phyloP scores from a whole-genome alignment of 2,113 vertebrate species.

The Mesitornis unicolor region DNA sequence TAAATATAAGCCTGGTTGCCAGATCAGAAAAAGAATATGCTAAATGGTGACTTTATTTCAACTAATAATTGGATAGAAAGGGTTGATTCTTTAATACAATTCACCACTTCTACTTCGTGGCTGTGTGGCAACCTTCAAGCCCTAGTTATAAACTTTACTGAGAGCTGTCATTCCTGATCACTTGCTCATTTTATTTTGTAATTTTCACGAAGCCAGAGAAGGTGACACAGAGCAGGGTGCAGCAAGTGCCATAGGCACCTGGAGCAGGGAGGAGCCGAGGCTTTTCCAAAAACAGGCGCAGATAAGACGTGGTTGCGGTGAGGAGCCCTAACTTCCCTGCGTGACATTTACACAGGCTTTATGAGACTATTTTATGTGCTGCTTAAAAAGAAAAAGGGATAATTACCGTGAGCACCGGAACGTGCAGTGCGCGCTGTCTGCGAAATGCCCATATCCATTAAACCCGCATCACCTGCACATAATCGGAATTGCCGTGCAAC shows the following conservation, averaged over 20 bases:
- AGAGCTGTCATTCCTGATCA: neutral
- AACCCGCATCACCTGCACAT: neutral
- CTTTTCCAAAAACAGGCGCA: neutral
- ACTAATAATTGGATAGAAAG: neutral
- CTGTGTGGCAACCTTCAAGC: neutral
- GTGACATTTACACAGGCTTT: neutral
- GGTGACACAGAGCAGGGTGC: neutral
- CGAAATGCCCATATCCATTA: neutral
- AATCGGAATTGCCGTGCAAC: neutral
- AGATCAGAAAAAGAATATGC: neutral
- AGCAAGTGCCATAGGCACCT: fast-evolving
- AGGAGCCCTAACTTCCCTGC: neutral
- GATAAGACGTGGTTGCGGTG: fast-evolving
- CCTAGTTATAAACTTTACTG: neutral
- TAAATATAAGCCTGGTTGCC: neutral
- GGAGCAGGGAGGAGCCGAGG: neutral
- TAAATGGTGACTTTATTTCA: neutral
- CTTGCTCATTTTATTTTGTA: neutral
- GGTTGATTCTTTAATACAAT: neutral
- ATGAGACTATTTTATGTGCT: slow-evolving; percentile 17
- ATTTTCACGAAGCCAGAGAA: neutral
- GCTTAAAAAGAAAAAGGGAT: slow-evolving; percentile 46
- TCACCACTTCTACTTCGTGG: neutral
- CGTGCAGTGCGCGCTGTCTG: fast-evolving
- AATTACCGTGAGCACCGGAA: neutral